Evolutionary conservation across 2,797 vertebrate species (phyloP).

Genomic region (Moxostoma hubbsi): DNA sequence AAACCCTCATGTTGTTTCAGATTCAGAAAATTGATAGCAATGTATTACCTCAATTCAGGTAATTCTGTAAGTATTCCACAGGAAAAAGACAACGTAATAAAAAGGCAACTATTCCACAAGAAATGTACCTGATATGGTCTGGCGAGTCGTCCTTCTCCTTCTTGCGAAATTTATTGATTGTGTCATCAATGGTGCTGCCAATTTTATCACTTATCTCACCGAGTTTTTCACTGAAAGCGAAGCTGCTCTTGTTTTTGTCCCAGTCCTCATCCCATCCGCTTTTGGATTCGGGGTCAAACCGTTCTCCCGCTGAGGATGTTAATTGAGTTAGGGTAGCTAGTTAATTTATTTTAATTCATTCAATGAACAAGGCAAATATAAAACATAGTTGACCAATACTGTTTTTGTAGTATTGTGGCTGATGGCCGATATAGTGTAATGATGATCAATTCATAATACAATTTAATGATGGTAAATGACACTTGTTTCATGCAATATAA

Average conservation of each 20-base stretch:
- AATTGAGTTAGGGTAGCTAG: neutral
- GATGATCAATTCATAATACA: too few relatives aligned
- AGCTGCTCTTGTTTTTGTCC: constrained; percentile 92
- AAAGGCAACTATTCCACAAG: too few relatives aligned
- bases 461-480: too few relatives aligned
- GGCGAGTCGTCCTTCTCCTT: constrained; percentile 97
- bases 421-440: too few relatives aligned
- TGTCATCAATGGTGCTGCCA: constrained; percentile 97
- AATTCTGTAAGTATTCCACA: neutral
- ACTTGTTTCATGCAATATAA: too few relatives aligned
- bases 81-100: neutral
- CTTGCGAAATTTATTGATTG: constrained; percentile 97
- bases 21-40: too few relatives aligned
- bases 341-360: neutral
- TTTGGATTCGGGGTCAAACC: constrained; percentile 88
- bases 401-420: too few relatives aligned
- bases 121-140: constrained; percentile 90
- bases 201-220: constrained; percentile 98
- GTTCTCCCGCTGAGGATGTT: constrained; percentile 74
- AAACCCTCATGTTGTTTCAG: too few relatives aligned
- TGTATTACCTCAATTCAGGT: too few relatives aligned
- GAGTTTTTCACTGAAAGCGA: constrained; percentile 96
- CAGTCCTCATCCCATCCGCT: constrained; percentile 98
- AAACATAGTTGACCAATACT: too few relatives aligned
- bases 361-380: too few relatives aligned